These are phyloP conservation scores for Callipepla squamata DNA, from an alignment of 2,113 vertebrate genomes.

Conservation along the genomic window DNA sequence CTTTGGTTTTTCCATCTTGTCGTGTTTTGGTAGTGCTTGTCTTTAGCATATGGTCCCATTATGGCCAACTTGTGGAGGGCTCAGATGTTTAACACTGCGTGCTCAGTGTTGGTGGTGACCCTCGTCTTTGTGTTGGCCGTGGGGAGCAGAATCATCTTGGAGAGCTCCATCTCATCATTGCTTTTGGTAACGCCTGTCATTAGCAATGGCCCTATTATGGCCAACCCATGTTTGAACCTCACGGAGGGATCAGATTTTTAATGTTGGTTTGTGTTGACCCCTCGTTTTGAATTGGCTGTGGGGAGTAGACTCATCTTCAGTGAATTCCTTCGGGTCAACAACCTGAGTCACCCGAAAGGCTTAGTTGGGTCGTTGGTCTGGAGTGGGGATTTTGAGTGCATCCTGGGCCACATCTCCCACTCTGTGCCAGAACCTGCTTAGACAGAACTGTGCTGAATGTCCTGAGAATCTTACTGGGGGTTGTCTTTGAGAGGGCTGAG, in stretches of 20 bases:
- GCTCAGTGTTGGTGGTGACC: no score
- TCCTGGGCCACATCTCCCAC: not conserved
- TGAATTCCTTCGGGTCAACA: not conserved
- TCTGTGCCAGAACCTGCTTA: not conserved
- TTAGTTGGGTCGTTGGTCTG: not conserved
- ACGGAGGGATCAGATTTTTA: not conserved
- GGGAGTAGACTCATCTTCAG: not conserved
- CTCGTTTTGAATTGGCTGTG: not conserved
- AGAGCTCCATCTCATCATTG: not conserved
- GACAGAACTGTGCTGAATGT: not conserved
- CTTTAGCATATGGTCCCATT: not conserved
- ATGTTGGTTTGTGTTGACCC: not conserved
- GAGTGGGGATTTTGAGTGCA: not conserved
- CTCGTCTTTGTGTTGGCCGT: no score
- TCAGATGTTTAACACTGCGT: no score
- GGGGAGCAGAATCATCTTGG: no score
- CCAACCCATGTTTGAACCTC: accelerated
- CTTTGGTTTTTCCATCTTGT: not conserved
- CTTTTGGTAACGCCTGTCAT: accelerated
- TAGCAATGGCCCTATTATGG: not conserved
- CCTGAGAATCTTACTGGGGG: not conserved
- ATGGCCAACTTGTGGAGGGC: no score
- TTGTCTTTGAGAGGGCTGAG: not conserved
- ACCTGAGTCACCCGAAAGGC: not conserved
- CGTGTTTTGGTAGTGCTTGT: accelerated